Evolutionary conservation across 2,888 invertebrate species (phyloP).

Genomic region (Tenthredo amoena): DNA sequence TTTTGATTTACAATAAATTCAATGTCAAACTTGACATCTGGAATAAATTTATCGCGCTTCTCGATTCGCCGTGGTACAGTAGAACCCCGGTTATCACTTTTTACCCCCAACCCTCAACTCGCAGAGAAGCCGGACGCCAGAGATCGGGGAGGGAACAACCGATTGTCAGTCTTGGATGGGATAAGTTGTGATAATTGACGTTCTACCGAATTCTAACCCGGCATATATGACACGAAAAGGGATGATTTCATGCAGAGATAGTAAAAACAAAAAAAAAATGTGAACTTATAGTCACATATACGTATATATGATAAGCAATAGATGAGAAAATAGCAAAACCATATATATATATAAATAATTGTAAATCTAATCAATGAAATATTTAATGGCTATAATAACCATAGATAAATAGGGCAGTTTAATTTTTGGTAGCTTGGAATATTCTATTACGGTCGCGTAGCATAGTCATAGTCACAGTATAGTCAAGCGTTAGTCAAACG

Average conservation of each 20-base stretch:
- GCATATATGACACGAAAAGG: neutral
- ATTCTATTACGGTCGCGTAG: slow-evolving; percentile 61
- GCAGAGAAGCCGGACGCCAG: slow-evolving; percentile 27
- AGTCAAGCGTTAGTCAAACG: slow-evolving; percentile 52
- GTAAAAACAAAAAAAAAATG: neutral
- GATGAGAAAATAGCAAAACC: slow-evolving; percentile 6
- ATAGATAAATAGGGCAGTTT: slow-evolving; percentile 50
- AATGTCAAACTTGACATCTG: neutral
- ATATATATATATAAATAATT: slow-evolving; percentile 30
- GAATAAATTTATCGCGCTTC: slow-evolving; percentile 15
- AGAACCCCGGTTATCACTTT: slow-evolving; percentile 38
- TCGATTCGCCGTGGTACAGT: neutral
- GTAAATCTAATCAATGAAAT: slow-evolving; percentile 42
- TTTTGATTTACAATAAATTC: slow-evolving; percentile 30
- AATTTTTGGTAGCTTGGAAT: slow-evolving; percentile 51
- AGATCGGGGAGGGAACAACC: neutral
- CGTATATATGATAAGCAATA: slow-evolving; percentile 28
- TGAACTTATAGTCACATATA: slow-evolving; percentile 18
- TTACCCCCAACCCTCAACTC: neutral
- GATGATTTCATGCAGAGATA: neutral
- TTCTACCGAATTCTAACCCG: neutral
- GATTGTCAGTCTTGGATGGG: slow-evolving; percentile 6
- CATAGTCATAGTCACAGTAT: slow-evolving; percentile 58
- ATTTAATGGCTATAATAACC: slow-evolving; percentile 46
- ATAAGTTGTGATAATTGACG: slow-evolving; percentile 24